Conservation (phyloP, 2,797 vertebrate genomes). For the Mus caroli region DNA sequence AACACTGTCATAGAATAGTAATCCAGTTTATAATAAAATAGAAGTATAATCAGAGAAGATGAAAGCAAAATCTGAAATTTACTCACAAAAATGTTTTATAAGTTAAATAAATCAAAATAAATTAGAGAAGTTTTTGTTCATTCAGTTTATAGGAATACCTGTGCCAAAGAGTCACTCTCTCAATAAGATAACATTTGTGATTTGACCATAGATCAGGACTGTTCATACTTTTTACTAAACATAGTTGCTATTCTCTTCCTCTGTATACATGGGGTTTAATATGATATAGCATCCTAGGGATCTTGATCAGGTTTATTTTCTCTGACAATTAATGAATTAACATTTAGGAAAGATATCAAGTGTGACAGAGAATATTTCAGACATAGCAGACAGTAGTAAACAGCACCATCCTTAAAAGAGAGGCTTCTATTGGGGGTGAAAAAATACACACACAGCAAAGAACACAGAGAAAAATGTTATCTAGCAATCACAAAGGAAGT, state of each 20-base stretch:
- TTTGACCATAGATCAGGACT: neutral
- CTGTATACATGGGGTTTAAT: neutral
- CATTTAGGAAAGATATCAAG: neutral
- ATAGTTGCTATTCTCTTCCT: neutral
- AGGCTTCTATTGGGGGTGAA: neutral
- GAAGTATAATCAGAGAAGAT: constrained; percentile 1
- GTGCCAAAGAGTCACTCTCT: neutral
- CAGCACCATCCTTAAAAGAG: neutral
- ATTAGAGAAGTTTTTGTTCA: neutral
- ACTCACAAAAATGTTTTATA: constrained; percentile 9
- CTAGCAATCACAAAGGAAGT: neutral
- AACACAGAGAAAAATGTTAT: neutral
- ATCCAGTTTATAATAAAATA: constrained; percentile 45
- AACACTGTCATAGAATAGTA: neutral
- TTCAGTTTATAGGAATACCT: constrained; percentile 56
- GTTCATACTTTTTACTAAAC: neutral
- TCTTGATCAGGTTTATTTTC: neutral
- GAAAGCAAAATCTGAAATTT: neutral
- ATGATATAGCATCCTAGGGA: neutral
- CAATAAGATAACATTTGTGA: neutral
- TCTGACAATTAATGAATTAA: neutral
- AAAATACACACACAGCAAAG: neutral
- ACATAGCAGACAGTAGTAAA: neutral
- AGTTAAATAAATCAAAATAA: constrained; percentile 41
- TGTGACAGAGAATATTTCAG: neutral